A percentile compares a stretch with the other conserved stretches of the same genome.
Conservation (phyloP, 2,113 vertebrate species). For the Orientallactaga bullata region DNA sequence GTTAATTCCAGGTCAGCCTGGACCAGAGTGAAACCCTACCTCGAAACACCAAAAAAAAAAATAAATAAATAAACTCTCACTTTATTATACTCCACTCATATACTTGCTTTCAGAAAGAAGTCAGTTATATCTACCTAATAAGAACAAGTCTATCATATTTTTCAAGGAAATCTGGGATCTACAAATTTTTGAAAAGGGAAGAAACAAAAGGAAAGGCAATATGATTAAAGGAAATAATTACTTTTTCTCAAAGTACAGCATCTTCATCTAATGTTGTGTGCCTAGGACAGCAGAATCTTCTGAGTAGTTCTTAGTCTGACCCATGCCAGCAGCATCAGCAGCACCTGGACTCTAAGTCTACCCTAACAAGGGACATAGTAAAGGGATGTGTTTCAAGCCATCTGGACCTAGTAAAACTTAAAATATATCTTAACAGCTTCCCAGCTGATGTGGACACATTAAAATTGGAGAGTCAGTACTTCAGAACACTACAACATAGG, state of each 20-base stretch:
- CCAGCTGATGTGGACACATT: not conserved
- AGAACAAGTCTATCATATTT: constrained; percentile 31
- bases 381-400: not conserved
- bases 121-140: not conserved
- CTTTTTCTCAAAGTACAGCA: not conserved
- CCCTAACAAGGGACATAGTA: not conserved
- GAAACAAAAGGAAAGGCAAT: not conserved
- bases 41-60: too few relatives aligned
- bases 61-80: too few relatives aligned
- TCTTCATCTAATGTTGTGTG: not conserved
- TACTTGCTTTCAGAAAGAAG: constrained; percentile 2
- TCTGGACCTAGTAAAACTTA: not conserved
- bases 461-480: not conserved
- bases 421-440: not conserved
- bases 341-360: not conserved
- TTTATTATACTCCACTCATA: not conserved
- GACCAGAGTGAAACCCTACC: too few relatives aligned
- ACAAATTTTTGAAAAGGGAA: not conserved
- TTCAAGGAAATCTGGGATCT: not conserved
- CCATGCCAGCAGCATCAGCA: not conserved
- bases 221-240: not conserved
- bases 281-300: not conserved
- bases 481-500: not conserved
- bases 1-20: too few relatives aligned
- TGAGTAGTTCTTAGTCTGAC: not conserved